Base-by-base conservation (phyloP, 2,113 vertebrate species). In the Aleadryas rufinucha region DNA sequence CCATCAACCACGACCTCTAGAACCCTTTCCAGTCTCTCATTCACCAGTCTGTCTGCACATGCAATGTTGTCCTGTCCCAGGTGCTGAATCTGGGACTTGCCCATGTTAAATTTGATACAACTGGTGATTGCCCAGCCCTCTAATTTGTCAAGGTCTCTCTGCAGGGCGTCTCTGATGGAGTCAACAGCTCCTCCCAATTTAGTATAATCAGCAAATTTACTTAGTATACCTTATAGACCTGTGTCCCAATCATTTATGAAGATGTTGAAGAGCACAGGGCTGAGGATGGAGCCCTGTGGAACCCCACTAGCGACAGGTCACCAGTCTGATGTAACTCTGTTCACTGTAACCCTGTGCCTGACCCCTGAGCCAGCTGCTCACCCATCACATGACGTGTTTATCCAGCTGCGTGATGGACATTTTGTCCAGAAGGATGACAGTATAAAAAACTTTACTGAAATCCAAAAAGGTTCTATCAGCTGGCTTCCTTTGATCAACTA, bases 251-350 rank as follows among this genome's bases (percentile, higher is more conserved):
- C 5, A 10, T 22, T 68, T 33, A 37, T 12, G 15, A 68, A 68
- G 19, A 44, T 12, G 22, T 14, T 68, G 53, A 52, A 68, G 53
- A 60, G 45, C 13, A 33, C 31, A 31, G 21, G 8, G 37, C 21
- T 0, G 0, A 59, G 16, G 44, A 68, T 4, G 4, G 13, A 76
- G 26, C 44, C 45, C 37, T 52, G 53, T 1, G 7, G 31, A 86
- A 44, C 53, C 28, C 17, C 24, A 21, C 35, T 9, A 42, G 21
- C 35, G 44, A 16, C 52, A 35, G 30, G 20, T 26, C 20, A n/a
- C 20, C 20, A 42, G 37, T 21, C 12, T 75, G 35, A 75, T 31
- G 61, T 50, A 30, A 66, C 11, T 11, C 23, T 12, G 1, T 10
- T 74, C 15, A 24, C 28, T 77, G 3, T 37, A 50, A 77, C 7